Evolutionary conservation across 2,113 vertebrate species (phyloP).

Genomic region (Paraplagusia blochii): DNA sequence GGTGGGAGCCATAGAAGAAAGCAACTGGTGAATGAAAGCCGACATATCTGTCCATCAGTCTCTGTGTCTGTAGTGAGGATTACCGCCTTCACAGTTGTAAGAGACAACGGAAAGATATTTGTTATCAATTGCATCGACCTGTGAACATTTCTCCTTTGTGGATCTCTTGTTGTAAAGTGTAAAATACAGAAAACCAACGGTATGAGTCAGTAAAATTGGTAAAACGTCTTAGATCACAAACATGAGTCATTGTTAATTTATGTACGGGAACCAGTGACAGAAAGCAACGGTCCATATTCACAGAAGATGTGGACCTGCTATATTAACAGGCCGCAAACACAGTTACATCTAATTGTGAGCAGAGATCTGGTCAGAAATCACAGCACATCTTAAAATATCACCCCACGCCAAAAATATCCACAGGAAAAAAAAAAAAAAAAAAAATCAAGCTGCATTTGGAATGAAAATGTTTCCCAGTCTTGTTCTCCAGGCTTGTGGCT

Average conservation of each 20-base stretch:
- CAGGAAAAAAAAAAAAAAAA: slow-evolving; percentile 56
- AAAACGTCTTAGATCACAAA: too few species aligned
- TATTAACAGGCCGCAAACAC: slow-evolving; percentile 13
- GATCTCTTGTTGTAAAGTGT: too few species aligned
- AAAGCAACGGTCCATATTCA: not conserved
- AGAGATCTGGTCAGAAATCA: slow-evolving; percentile 15
- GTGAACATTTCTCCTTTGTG: not conserved
- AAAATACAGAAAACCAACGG: too few species aligned
- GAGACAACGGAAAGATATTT: not conserved
- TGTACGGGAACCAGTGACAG: slow-evolving; percentile 1
- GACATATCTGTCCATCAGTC: not conserved
- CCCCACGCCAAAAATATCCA: slow-evolving; percentile 49
- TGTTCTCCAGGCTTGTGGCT: slow-evolving; percentile 64
- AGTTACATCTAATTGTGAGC: not conserved
- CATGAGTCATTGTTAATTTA: not conserved
- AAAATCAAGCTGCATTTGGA: slow-evolving; percentile 53
- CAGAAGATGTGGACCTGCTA: not conserved
- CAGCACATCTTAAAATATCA: slow-evolving; percentile 27
- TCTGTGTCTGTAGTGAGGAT: not conserved
- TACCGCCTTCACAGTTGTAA: not conserved
- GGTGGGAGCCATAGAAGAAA: too few species aligned
- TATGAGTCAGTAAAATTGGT: too few species aligned
- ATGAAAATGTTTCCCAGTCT: slow-evolving; percentile 60
- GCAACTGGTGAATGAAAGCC: not conserved
- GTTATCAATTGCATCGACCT: not conserved